Conservation (phyloP, 2,888 invertebrate genomes). For the Diarsia rubi region DNA sequence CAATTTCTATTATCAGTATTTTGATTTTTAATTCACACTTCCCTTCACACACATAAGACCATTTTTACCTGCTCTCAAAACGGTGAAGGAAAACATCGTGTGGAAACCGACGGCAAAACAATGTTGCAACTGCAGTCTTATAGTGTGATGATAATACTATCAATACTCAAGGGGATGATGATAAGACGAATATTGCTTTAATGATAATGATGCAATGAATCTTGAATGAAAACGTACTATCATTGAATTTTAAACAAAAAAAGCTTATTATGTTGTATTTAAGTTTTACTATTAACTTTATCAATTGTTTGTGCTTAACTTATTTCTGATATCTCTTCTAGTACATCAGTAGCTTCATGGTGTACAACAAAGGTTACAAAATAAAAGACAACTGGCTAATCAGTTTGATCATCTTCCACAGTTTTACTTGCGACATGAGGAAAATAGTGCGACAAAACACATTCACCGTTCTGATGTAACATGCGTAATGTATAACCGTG, state of each 20-base stretch:
- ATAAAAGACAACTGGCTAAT: neutral
- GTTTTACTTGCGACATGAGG: slow-evolving; percentile 30
- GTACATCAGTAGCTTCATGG: neutral
- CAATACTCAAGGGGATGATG: slow-evolving; percentile 28
- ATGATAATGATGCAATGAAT: slow-evolving; percentile 63
- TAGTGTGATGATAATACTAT: slow-evolving; percentile 49
- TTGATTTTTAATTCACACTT: neutral
- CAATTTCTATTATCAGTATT: neutral
- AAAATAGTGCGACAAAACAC: slow-evolving; percentile 44
- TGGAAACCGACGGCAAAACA: no score
- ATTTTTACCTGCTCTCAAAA: no score
- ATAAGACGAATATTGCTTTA: slow-evolving; percentile 58
- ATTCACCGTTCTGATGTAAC: slow-evolving; percentile 42
- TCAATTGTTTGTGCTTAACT: neutral
- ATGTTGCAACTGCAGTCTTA: slow-evolving; percentile 42
- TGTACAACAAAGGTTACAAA: neutral
- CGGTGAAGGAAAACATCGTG: no score
- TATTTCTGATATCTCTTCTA: neutral
- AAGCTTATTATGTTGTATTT: slow-evolving; percentile 22
- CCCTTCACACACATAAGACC: no score
- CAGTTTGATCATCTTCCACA: neutral
- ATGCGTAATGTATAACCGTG: slow-evolving; percentile 9
- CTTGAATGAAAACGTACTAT: slow-evolving; percentile 17
- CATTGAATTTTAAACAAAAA: slow-evolving; percentile 23
- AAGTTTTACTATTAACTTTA: neutral